A percentile compares a stretch with the other conserved stretches of the same genome.
Conservation (phyloP, 2,888 invertebrate genomes). For the Ophion ellenae region DNA sequence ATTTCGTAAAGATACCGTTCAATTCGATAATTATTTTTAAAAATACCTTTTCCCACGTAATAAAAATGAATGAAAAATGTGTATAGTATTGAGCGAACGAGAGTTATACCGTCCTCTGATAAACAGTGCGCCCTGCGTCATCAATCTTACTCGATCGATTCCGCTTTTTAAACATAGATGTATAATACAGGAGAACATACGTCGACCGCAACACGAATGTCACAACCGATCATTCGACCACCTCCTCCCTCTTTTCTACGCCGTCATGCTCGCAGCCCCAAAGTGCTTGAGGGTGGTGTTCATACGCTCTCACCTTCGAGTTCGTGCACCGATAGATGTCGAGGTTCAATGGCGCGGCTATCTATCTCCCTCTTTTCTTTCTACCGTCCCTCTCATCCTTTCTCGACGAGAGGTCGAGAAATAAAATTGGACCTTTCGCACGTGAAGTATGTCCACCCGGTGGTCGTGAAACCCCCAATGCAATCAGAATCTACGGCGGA, state of each 20-base stretch:
- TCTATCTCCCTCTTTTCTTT: slow-evolving; percentile 16
- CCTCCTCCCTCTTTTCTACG: slow-evolving; percentile 7
- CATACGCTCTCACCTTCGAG: slow-evolving; percentile 12
- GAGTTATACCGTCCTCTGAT: slow-evolving; percentile 11
- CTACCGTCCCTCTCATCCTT: slow-evolving; percentile 1
- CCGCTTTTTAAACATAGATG: slow-evolving; percentile 6
- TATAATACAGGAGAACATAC: slow-evolving; percentile 25
- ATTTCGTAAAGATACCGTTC: too few relatives aligned
- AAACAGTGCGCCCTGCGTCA: slow-evolving; percentile 6
- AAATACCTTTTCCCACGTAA: too few relatives aligned
- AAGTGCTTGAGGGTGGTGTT: slow-evolving; percentile 25
- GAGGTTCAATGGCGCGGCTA: slow-evolving; percentile 18
- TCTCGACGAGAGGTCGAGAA: slow-evolving; percentile 59
- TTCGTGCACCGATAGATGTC: slow-evolving; percentile 5
- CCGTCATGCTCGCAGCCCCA: slow-evolving; percentile 18
- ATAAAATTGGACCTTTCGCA: slow-evolving; percentile 62
- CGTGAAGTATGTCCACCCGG: slow-evolving; percentile 66
- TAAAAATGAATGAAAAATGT: too few relatives aligned
- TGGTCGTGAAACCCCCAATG: slow-evolving; percentile 64
- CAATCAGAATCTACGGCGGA: slow-evolving; percentile 63
- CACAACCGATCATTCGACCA: slow-evolving; percentile 27
- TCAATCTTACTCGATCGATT: slow-evolving; percentile 19
- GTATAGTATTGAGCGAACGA: background rate
- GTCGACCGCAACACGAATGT: slow-evolving; percentile 34
- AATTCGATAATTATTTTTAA: too few relatives aligned